Base-by-base conservation (phyloP, 2,797 vertebrate genomes). In the Microctenopoma lineatum region DNA sequence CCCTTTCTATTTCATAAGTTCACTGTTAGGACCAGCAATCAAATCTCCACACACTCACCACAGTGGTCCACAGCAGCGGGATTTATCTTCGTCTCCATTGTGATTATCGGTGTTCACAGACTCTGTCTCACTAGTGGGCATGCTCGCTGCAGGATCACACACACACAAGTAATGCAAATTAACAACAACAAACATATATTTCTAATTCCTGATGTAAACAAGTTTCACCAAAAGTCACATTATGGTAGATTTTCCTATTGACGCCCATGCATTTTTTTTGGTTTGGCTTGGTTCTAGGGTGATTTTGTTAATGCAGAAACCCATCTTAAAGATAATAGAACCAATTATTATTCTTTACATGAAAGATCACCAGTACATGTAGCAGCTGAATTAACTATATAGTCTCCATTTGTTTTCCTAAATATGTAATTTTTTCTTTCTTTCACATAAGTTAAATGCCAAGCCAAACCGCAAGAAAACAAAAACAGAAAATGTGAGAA, bases 91-190 rank as follows among this genome's bases (percentile, higher is more conserved):
- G 56, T 96, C 96, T 34, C 93, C 95, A 1, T 92, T 94, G 51
- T 94, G 95, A 11, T 96, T 96, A 63, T 98, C 97, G 0, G 96
- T 97, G 92, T 96, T 98, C 73, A 95, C 95, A 0, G 98, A 99
- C 59, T 98, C 98, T 0, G 95, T 97, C 87, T 99, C 97, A 8
- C 97, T 98, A 12, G 95, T 94, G 32, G 96, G 97, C 91, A 97
- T 95, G 84, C 96, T 98, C 58, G 95, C 98, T 99, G 94, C 84
- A 81, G 73, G 63, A 56, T 51, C 64, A 83, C 64, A 81, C 10
- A 70, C 29, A 60, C 27, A 16, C 18, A 57, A 26, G 14, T 58
- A 58, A 16, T 11, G 21, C 16, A 57, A 26, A 12, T 58, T 47
- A 38, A 57, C 29, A 16, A 36, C 11, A 4, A 58, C 3, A 1